phyloP scores from a whole-genome alignment of 53 echinoderm and acorn worm genomes.

The Paracentrotus lividus region DNA sequence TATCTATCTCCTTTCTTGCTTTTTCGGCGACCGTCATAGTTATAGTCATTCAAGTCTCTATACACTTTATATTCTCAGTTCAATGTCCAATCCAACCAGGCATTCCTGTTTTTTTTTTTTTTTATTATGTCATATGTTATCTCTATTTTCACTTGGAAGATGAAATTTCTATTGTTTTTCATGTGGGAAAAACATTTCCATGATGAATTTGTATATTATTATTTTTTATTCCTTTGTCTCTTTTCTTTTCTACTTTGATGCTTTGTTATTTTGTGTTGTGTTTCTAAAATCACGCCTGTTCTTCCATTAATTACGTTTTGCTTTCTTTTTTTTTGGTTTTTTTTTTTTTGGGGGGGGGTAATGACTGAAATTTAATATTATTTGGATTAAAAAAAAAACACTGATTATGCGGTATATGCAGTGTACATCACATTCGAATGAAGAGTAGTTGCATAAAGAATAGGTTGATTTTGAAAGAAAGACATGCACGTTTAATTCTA shows the following conservation, averaged over 20 bases:
- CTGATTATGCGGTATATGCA: background rate
- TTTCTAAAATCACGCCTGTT: conserved; percentile 45
- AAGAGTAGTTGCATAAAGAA: background rate
- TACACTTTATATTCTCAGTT: background rate
- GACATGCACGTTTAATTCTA: background rate
- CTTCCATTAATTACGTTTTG: background rate
- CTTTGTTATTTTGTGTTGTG: background rate
- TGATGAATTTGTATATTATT: background rate
- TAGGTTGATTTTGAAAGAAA: background rate
- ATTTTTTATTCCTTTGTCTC: background rate
- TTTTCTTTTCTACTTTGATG: background rate
- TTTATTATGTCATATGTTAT: background rate
- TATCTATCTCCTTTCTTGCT: background rate
- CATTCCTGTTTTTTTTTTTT: background rate
- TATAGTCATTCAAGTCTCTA: background rate
- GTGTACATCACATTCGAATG: background rate
- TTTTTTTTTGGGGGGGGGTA: too few relatives aligned
- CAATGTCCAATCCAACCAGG: background rate
- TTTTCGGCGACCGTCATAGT: background rate
- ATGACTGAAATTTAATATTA: background rate
- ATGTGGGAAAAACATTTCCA: background rate
- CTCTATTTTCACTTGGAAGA: background rate
- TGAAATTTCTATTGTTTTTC: too few relatives aligned
- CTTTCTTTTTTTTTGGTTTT: conserved; percentile 19
- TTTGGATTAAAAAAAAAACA: background rate